phyloP scores from a whole-genome alignment of 1,140 invertebrate genomes.

The Drosophila repletoides region DNA sequence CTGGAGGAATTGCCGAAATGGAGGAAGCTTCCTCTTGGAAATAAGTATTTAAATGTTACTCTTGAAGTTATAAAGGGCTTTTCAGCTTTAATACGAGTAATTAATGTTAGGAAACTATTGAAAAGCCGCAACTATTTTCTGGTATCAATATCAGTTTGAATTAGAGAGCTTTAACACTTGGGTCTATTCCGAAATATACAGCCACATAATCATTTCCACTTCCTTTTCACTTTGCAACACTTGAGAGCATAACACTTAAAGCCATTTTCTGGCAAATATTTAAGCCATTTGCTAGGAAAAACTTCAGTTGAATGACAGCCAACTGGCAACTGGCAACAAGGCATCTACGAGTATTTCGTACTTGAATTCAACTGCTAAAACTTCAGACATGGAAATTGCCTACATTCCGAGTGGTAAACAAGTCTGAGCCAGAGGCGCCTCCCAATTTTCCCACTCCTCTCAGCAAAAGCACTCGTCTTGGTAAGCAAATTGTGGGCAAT shows the following conservation, averaged over 20 bases:
- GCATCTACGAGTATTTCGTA: too few relatives aligned
- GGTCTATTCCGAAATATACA: not conserved
- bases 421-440: slow-evolving; percentile 20
- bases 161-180: slow-evolving; percentile 8
- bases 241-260: slow-evolving; percentile 14
- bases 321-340: too few relatives aligned
- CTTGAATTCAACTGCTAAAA: slow-evolving; percentile 38
- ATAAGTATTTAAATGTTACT: too few relatives aligned
- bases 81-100: too few relatives aligned
- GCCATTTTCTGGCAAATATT: slow-evolving; percentile 18
- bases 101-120: too few relatives aligned
- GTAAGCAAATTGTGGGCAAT: slow-evolving; percentile 68
- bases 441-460: not conserved
- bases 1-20: too few relatives aligned
- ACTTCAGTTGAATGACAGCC: slow-evolving; percentile 43
- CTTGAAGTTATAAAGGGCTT: too few relatives aligned
- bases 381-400: slow-evolving; percentile 59
- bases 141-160: slow-evolving; percentile 25
- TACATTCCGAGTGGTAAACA: slow-evolving; percentile 33
- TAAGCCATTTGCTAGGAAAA: slow-evolving; percentile 23
- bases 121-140: not conserved
- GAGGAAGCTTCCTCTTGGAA: too few relatives aligned
- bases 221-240: not conserved
- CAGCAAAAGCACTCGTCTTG: slow-evolving; percentile 20
- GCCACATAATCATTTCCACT: slow-evolving; percentile 5